Evolutionary conservation across 1,140 invertebrate genomes (phyloP), one percentile per base, ranked within the genome.

Genomic region (Monomorium pharaonis): DNA sequence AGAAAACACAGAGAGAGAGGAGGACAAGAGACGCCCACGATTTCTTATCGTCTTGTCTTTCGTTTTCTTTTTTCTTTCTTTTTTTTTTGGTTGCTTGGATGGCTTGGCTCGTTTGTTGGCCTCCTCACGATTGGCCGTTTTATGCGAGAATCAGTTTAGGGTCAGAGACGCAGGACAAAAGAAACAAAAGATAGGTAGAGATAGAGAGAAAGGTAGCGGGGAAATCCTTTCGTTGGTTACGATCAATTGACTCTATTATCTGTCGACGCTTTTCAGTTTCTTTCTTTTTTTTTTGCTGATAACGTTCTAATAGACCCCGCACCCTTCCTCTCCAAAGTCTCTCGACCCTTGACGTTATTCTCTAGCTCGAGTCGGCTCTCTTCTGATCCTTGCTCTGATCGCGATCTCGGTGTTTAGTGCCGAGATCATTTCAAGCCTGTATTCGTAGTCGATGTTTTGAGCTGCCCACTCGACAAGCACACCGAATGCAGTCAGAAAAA

Each of bases 1-100:
- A 93, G 94, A 95, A 95, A 93, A 95, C 91, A 95, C 93, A 94
- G 92, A 94, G 90, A 91, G 89, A 91, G 89, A 90, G 89, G 86
- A 89, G 94, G 93, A 94, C 93, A 94, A 94, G 91, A 92, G 92
- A 93, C 92, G 93, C 94, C 92, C 84, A 88, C 89, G 89, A 86
- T 77, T 90, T 87, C 74, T 85, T 89, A 54, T 69, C 9, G 85
- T 86, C 62, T 67, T 76, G 67, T 87, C 86, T 84, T 86, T 87
- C 72, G 37, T 77, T 81, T 54, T 89, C 44, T 44, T 56, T 77
- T 63, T 86, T 47, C 6, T 54, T 70, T 42, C 70, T 75, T 60
- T 37, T 49, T 30, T 58, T 30, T 42, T 37, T 74, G 33, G 70
- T 58, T 47, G 51, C 37, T 37, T 33, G 27, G 30, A 5, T 69